phyloP scores from a whole-genome alignment of 2,888 invertebrate genomes.

The Ametastegia equiseti region DNA sequence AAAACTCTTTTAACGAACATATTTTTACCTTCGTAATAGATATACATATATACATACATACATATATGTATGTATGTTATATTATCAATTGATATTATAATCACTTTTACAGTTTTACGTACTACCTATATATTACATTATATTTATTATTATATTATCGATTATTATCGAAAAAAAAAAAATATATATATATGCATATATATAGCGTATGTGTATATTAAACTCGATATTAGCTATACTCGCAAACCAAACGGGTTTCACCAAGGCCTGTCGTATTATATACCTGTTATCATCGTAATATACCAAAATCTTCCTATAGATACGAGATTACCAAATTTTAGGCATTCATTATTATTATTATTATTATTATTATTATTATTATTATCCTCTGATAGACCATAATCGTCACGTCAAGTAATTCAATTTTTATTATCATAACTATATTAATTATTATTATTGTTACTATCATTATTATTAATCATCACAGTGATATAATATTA shows the following conservation, averaged over 20 bases:
- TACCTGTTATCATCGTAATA: background rate
- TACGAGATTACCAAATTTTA: background rate
- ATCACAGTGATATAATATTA: background rate
- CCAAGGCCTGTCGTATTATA: slow-evolving; percentile 43
- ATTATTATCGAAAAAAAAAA: slow-evolving; percentile 8
- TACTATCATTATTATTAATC: slow-evolving; percentile 12
- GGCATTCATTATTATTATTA: slow-evolving; percentile 7
- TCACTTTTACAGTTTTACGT: slow-evolving; percentile 37
- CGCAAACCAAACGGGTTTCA: slow-evolving; percentile 7
- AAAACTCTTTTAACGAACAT: slow-evolving; percentile 6
- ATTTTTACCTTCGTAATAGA: slow-evolving; percentile 21
- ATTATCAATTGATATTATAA: slow-evolving; percentile 9
- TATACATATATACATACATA: background rate
- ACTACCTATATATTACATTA: background rate
- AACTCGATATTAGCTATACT: background rate
- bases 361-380: slow-evolving; percentile 21
- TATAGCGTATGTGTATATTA: too few relatives aligned
- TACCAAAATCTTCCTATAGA: background rate
- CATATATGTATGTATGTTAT: background rate
- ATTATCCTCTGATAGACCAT: too few relatives aligned
- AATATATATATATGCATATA: too few relatives aligned
- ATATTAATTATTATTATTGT: background rate
- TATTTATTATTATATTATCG: slow-evolving; percentile 10
- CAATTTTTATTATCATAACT: slow-evolving; percentile 28
- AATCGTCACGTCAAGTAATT: too few relatives aligned